Conservation (phyloP, 2,797 vertebrate species). For the Momotus momota region DNA sequence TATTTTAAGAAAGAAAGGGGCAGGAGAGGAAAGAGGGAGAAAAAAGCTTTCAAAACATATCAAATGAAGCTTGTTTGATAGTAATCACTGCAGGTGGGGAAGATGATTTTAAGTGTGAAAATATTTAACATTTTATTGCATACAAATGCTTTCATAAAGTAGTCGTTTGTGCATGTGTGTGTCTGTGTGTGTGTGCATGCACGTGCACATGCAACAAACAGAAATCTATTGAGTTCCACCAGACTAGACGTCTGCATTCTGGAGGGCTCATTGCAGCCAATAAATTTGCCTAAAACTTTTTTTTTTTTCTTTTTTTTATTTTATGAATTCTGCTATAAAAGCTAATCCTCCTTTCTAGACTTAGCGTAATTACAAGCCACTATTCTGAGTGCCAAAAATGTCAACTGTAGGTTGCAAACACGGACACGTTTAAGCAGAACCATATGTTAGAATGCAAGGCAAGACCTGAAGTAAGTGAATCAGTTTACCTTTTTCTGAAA, state of each 20-base stretch:
- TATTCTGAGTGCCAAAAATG: conserved; percentile 80
- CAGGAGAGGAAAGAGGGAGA: neutral
- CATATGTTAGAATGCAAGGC: conserved; percentile 77
- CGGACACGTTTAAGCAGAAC: conserved; percentile 80
- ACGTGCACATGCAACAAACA: conserved; percentile 49
- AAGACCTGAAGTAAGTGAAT: conserved; percentile 61
- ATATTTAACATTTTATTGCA: conserved; percentile 71
- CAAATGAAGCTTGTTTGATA: conserved; percentile 23
- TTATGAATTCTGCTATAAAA: conserved; percentile 83
- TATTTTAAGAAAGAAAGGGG: neutral
- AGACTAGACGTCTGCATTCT: conserved; percentile 85
- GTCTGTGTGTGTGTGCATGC: neutral
- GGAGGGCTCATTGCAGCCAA: conserved; percentile 81
- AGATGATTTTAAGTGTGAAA: conserved; percentile 58
- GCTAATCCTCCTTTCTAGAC: conserved; percentile 81
- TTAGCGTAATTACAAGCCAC: conserved; percentile 82
- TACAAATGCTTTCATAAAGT: conserved; percentile 62
- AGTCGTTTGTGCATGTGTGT: neutral
- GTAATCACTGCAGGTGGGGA: neutral
- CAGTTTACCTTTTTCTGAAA: conserved; percentile 72
- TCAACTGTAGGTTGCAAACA: conserved; percentile 81
- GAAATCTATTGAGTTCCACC: conserved; percentile 80
- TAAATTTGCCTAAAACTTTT: conserved; percentile 80
- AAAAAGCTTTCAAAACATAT: conserved; percentile 31
- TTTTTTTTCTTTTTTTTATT: conserved; percentile 48